These are phyloP conservation scores for Sinhomidia bicolor DNA, from an alignment of 2,888 invertebrate species.

Conservation along the genomic window DNA sequence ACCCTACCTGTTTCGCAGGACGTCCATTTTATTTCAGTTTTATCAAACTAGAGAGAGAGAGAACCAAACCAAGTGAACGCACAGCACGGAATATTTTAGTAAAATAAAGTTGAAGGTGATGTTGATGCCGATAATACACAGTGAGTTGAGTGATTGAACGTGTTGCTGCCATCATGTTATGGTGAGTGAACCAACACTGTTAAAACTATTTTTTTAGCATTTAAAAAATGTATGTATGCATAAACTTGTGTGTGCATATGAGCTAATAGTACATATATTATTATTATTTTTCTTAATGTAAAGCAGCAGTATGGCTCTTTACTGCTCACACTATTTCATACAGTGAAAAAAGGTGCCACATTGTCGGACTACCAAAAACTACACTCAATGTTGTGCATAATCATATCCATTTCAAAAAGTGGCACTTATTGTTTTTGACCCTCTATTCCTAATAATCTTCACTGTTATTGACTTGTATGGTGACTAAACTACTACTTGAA, in stretches of 20 bases:
- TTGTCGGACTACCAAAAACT: constrained; percentile 14
- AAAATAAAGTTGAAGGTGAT: constrained; percentile 20
- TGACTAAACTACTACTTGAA: constrained; percentile 28
- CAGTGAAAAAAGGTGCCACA: constrained; percentile 49
- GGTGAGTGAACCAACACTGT: neutral
- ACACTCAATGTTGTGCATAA: neutral
- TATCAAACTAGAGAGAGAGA: constrained; percentile 33
- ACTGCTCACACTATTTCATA: no score
- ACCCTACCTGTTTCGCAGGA: constrained; percentile 30
- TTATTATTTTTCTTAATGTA: no score
- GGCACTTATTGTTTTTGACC: constrained; percentile 9
- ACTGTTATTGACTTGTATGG: constrained; percentile 6
- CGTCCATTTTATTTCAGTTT: constrained; percentile 32
- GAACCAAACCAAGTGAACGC: neutral
- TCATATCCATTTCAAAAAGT: neutral
- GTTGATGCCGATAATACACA: constrained; percentile 16
- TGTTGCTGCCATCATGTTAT: constrained; percentile 14
- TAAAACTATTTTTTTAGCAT: neutral
- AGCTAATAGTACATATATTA: neutral
- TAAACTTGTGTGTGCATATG: neutral
- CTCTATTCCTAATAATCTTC: neutral
- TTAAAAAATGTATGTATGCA: no score
- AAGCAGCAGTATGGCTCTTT: no score
- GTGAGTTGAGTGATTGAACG: constrained; percentile 45
- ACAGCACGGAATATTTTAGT: neutral